Evolutionary conservation across 2,888 invertebrate genomes (phyloP), one percentile per base, ranked within the genome.

Genomic region (Melanotus villosus): DNA sequence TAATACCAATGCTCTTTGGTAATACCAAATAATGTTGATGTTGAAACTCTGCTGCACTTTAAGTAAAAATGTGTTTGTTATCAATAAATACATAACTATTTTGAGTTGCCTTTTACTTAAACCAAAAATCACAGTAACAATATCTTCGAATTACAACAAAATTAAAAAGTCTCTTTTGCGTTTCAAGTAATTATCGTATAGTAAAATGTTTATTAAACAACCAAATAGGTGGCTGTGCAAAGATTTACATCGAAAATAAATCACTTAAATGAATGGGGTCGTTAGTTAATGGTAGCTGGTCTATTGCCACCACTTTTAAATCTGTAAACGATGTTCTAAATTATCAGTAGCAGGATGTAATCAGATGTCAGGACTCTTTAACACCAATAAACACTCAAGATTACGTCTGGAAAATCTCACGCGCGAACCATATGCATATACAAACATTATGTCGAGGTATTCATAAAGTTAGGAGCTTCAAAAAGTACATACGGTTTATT

Each of bases 371-470:
- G 70, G 74, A 74, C 68, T 70, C 73, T 72, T 73, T 75, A 74
- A 75, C 74, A 75, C 73, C 73, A 75, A 75, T 75, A 75, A 75
- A 75, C 74, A 75, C 73, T 74, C 73, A 73, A 70, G 67, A 71
- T 45, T 47, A 64, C 52, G 70, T 68, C 76, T 76, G 76, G 66
- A 62, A 65, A 63, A 70, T 70, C 52, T 76, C 76, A 75, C 56
- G 41, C 68, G 70, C 77, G 73, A 65, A 70, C 77, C 76, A 75
- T 73, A 76, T 75, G 77, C 76, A 76, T 77, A 77, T 74, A 77
- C 73, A 76, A 75, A 75, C 75, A 73, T 75, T 5, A 73, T 70
- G 65, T 64, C 65, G 71, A 70, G 68, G 63, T 72, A 71, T 73
- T 73, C 74, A 75, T 71, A 70, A 64, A 62, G 67, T 67, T 71